Evolutionary conservation across 1,140 invertebrate genomes (phyloP), one percentile per base, ranked within the genome.

Genomic region (Holotrichia oblita): DNA sequence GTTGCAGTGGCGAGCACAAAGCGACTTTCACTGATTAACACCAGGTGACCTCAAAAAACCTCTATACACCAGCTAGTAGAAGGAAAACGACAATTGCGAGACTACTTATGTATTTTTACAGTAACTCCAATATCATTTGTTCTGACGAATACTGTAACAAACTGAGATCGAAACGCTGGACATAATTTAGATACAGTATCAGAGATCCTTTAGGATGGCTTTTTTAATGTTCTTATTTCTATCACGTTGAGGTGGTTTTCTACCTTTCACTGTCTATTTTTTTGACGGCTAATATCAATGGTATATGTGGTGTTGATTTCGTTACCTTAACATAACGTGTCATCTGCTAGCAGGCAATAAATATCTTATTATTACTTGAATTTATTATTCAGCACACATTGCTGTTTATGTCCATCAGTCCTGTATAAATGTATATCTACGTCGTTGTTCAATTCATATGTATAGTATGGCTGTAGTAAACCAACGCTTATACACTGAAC

Each of bases 1-100:
- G 48, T 17, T 55, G 48, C 48, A 55, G 12, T 55, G 14, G 14
- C 14, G 12, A 17, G 48, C 48, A 55, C 48, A 55, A n/a, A 55
- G 14, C 48, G 48, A 55, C 48, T 55, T 55, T 55, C 48, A 55
- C 48, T 55, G 48, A 55, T 55, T 55, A 55, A 55, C 48, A 55
- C 48, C 14, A 55, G 14, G 14, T 55, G 48, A 55, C 48, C 48
- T 55, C 48, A 55, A 55, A 55, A 55, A 55, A 14, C 48, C 14
- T n/a, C 6, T 55, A 55, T 17, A 55, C 48, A 17, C 3, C n/a
- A n/a, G 6, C n/a, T 17, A 55, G 48, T 55, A 55, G 48, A 55
- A 55, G 48, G 14, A 55, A 55, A 55, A 17, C 48, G n/a, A 55
- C 48, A 55, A 55, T 55, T 55, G 48, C 14, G 27, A 34, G 27